Evolutionary conservation across 2,888 invertebrate species (phyloP), one percentile per base, ranked within the genome.

Genomic region (Agrotis exclamationis): DNA sequence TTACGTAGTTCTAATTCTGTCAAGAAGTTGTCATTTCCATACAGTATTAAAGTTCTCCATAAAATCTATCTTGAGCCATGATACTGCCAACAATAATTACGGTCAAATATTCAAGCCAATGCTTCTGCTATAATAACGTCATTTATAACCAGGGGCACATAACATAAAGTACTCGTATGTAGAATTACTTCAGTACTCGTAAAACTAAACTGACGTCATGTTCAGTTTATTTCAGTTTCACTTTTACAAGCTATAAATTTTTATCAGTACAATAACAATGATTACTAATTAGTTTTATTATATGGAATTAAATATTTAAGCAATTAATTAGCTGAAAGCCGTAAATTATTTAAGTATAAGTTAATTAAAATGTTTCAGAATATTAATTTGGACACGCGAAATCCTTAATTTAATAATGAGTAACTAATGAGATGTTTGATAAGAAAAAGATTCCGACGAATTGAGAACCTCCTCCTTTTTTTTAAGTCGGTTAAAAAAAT

Each of bases 31-130:
- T 48, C 51, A n/a, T 76, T 51, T 28, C 22, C 14, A 20, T 44
- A 47, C 3, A 44, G 16, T 59, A 54, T 50, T 44, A 5, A 20
- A 18, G 28, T 50, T 59, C 9, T 50, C 22, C 22, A 80, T 80
- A 67, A 75, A 54, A 80, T 80, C 60, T 53, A 16, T 80, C 51
- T 18, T n/a, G 60, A 57, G 28, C 57, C 24, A 18, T 11, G 47
- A 24, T n/a, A 80, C 51, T 76, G 80, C 80, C 80, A 80, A 76
- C 60, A 62, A 66, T 66, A 66, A 80, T 74, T 50, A 72, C 73
- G 56, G 45, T 51, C 73, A 57, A 72, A 60, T 79, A 72, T 79
- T 57, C 79, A 44, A 72, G 79, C 47, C 79, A 63, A 73, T 73
- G 79, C 11, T 63, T 79, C 57, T 72, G 62, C 24, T 57, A 24